Conservation (phyloP, 2,113 vertebrate genomes). For the Lepus americanus region DNA sequence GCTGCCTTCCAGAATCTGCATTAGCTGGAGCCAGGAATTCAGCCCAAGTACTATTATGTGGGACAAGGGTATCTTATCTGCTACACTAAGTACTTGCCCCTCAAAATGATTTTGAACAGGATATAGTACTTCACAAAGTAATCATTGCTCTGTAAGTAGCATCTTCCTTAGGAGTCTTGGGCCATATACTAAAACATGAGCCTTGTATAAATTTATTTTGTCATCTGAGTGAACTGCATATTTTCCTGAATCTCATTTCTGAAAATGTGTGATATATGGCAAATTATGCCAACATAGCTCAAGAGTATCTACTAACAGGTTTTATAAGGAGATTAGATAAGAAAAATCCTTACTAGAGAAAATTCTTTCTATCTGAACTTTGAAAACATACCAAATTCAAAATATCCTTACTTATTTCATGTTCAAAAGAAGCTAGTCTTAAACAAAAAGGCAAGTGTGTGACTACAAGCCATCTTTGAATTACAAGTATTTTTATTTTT, state of each 20-base stretch:
- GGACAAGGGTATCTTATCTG: too few relatives aligned
- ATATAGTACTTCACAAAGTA: neutral
- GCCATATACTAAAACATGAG: neutral
- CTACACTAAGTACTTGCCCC: too few relatives aligned
- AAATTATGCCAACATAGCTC: too few relatives aligned
- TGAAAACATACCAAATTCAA: slow-evolving; percentile 4
- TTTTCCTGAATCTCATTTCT: neutral
- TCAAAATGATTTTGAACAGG: slow-evolving; percentile 10
- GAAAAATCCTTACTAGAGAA: neutral
- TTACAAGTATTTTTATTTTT: neutral
- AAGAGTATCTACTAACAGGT: neutral
- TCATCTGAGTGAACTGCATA: neutral
- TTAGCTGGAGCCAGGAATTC: too few relatives aligned
- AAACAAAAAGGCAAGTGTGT: neutral
- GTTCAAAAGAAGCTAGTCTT: neutral
- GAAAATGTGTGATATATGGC: neutral
- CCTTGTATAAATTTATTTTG: neutral
- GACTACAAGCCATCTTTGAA: neutral
- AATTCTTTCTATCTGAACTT: neutral
- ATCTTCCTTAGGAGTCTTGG: neutral
- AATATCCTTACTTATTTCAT: neutral
- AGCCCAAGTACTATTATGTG: too few relatives aligned
- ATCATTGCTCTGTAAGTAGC: neutral
- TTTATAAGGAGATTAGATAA: neutral
- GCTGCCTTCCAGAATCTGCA: too few relatives aligned